Percentiles rank a stretch among this genome's conserved stretches.
Conservation (phyloP, 1,140 invertebrate genomes). For the Drosophila rhopaloa region DNA sequence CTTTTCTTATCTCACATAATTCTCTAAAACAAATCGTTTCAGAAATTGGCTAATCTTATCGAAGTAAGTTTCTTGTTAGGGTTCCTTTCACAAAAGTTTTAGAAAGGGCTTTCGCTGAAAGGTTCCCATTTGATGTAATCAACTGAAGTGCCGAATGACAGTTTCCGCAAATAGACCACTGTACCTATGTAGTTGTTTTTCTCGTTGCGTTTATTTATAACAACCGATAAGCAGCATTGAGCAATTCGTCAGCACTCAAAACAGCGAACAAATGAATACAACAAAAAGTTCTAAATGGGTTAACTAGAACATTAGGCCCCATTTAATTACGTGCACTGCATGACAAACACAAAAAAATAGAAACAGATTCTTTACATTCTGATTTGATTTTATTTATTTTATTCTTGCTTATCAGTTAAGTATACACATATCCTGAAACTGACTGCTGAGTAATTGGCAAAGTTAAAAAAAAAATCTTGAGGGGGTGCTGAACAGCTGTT, state of each 20-base stretch:
- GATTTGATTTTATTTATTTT: slow-evolving; percentile 17
- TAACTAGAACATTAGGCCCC: slow-evolving; percentile 45
- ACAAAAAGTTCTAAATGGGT: slow-evolving; percentile 43
- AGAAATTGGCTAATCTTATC: not conserved
- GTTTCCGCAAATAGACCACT: slow-evolving; percentile 16
- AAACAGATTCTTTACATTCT: slow-evolving; percentile 15
- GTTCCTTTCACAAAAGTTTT: not conserved
- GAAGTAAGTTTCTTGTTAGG: not conserved
- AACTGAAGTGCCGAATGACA: slow-evolving; percentile 8
- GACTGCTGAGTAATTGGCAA: slow-evolving; percentile 53
- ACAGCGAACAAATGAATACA: slow-evolving; percentile 23
- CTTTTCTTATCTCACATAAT: not conserved
- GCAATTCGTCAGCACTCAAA: slow-evolving; percentile 27
- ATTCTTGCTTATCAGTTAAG: slow-evolving; percentile 57
- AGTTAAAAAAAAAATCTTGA: slow-evolving; percentile 6
- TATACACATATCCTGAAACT: slow-evolving; percentile 25
- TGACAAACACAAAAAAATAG: slow-evolving; percentile 29
- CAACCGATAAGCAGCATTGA: slow-evolving; percentile 41
- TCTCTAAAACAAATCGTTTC: not conserved
- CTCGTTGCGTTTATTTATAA: slow-evolving; percentile 39
- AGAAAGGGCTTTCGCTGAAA: not conserved
- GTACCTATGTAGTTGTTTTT: slow-evolving; percentile 14
- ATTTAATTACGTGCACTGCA: slow-evolving; percentile 66
- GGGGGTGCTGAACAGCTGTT: slow-evolving; percentile 42
- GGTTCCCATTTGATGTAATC: slow-evolving; percentile 3